These are phyloP conservation scores for Campoplex capitator DNA, from an alignment of 2,888 invertebrate genomes.

Conservation along the genomic window DNA sequence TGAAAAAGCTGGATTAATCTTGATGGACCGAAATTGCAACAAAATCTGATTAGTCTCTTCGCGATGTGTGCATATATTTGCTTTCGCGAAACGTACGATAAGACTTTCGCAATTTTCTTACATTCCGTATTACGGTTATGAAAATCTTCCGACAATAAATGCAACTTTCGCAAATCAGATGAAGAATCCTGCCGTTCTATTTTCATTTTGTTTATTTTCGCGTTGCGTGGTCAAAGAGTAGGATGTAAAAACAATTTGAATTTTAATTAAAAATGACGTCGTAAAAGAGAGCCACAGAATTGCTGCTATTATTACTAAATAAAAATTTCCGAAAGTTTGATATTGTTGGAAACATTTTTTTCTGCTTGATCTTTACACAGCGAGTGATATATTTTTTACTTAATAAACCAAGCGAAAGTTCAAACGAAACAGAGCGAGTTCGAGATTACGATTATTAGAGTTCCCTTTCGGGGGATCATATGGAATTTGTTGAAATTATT, in stretches of 20 bases:
- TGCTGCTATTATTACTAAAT: neutral
- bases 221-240: neutral
- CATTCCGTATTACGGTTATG: slow-evolving; percentile 20
- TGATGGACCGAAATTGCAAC: slow-evolving; percentile 72
- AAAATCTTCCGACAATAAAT: slow-evolving; percentile 13
- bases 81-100: slow-evolving; percentile 38
- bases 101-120: neutral
- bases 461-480: neutral
- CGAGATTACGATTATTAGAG: neutral
- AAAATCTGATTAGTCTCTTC: slow-evolving; percentile 73
- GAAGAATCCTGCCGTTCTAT: neutral
- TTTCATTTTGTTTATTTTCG: neutral
- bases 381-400: neutral
- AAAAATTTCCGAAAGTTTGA: neutral
- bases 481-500: neutral
- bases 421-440: neutral
- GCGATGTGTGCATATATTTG: slow-evolving; percentile 50
- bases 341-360: neutral
- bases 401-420: neutral
- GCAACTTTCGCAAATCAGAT: slow-evolving; percentile 1
- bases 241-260: neutral
- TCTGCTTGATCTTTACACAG: neutral
- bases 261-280: neutral
- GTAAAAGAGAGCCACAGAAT: neutral
- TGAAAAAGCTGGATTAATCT: slow-evolving; percentile 18